Evolutionary conservation across 2,113 vertebrate species (phyloP).

Genomic region (Toxostoma redivivum): DNA sequence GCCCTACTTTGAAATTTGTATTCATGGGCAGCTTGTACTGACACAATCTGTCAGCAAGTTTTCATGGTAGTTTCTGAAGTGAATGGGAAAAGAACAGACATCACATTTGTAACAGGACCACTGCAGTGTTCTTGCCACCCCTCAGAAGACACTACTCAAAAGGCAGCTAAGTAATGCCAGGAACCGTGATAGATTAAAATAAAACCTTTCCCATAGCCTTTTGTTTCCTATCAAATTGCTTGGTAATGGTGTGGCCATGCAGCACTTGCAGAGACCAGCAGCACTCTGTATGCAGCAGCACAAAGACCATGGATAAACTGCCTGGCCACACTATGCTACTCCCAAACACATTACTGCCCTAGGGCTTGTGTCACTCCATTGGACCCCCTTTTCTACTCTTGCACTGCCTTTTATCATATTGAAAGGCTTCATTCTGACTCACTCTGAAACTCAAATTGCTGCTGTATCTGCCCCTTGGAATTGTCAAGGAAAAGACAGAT

Average conservation of each 20-base stretch:
- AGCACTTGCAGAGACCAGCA: not conserved
- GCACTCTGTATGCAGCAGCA: not conserved
- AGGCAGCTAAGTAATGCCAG: not conserved
- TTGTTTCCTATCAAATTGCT: not conserved
- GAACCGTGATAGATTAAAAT: not conserved
- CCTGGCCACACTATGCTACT: not conserved
- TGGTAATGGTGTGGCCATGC: not conserved
- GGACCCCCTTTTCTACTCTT: not conserved
- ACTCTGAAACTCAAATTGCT: slow-evolving; percentile 29
- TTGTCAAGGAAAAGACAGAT: slow-evolving; percentile 19
- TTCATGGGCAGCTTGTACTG: not conserved
- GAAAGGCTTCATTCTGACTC: not conserved
- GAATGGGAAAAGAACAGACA: not conserved
- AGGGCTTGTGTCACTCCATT: not conserved
- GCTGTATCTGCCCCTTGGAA: slow-evolving; percentile 40
- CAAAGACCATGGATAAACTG: not conserved
- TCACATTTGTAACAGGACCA: not conserved
- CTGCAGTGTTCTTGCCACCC: not conserved
- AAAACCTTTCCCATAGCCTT: not conserved
- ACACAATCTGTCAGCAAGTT: not conserved
- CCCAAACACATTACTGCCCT: not conserved
- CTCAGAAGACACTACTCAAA: not conserved
- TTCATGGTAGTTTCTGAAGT: not conserved
- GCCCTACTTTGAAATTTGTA: not conserved
- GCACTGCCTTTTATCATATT: not conserved